phyloP scores from a whole-genome alignment of 2,113 vertebrate genomes.

The Oenanthe oenanthe region DNA sequence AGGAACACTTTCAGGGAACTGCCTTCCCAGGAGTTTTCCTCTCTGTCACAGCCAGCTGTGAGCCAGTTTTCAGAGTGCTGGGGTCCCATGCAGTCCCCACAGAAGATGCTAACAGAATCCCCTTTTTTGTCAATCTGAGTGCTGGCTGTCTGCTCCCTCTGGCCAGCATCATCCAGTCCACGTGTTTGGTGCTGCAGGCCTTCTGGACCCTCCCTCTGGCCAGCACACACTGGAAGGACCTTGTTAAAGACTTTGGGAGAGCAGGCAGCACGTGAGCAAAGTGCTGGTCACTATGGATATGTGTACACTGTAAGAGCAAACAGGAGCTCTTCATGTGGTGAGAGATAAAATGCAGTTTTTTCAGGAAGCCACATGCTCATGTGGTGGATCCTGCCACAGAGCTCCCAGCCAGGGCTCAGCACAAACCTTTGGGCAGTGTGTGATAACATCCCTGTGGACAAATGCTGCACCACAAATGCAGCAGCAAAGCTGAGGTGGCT shows the following conservation, averaged over 20 bases:
- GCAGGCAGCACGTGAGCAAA: background rate
- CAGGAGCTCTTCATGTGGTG: background rate
- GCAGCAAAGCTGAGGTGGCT: background rate
- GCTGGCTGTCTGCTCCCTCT: background rate
- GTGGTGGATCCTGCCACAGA: background rate
- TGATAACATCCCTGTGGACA: background rate
- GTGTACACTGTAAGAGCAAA: background rate
- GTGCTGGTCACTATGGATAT: background rate
- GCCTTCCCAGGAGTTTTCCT: fast-evolving
- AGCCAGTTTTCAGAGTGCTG: background rate
- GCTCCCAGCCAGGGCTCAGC: background rate
- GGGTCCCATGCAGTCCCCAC: background rate
- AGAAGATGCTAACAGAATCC: background rate
- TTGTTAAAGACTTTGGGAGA: background rate
- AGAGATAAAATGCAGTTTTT: background rate
- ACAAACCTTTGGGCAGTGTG: background rate
- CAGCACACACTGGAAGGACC: background rate
- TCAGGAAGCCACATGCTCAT: background rate
- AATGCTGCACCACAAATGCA: background rate
- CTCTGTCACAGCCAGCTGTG: background rate
- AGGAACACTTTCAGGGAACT: background rate
- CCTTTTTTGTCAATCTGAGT: background rate
- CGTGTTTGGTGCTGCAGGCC: background rate
- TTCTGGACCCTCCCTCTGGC: background rate
- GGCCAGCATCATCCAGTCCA: background rate